Evolutionary conservation across 2,797 vertebrate genomes (phyloP).

Genomic region (Nothura maculosa): DNA sequence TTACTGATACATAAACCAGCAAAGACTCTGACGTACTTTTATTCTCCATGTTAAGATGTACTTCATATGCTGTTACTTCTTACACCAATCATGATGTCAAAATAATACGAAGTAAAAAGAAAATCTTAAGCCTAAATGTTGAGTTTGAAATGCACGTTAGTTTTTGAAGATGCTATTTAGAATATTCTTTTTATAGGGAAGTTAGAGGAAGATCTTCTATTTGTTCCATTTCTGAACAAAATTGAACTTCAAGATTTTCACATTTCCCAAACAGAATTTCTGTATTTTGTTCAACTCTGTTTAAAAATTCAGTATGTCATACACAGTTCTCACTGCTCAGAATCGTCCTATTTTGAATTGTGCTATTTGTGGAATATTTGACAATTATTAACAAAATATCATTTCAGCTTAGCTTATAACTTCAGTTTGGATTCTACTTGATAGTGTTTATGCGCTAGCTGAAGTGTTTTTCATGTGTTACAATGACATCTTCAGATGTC

Average conservation of each 20-base stretch:
- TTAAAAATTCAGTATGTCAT: conserved; percentile 51
- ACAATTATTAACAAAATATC: conserved; percentile 74
- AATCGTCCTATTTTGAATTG: conserved; percentile 55
- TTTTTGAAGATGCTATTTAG: conserved; percentile 43
- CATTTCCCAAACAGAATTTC: conserved; percentile 64
- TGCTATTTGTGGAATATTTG: conserved; percentile 67
- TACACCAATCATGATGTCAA: not conserved
- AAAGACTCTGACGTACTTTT: conserved; percentile 43
- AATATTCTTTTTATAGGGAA: conserved; percentile 53
- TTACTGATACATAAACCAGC: conserved; percentile 12
- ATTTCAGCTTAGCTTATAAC: conserved; percentile 67
- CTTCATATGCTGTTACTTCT: not conserved
- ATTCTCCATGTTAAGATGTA: conserved; percentile 24
- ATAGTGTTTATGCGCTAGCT: conserved; percentile 64
- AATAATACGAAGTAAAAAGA: conserved; percentile 25
- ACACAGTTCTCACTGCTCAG: conserved; percentile 26
- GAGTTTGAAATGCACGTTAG: conserved; percentile 10
- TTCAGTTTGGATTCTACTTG: conserved; percentile 58
- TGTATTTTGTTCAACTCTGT: conserved; percentile 57
- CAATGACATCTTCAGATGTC: conserved; percentile 70
- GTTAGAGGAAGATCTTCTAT: not conserved
- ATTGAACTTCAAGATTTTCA: conserved; percentile 63
- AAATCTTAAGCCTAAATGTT: conserved; percentile 42
- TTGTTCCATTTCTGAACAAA: conserved; percentile 63
- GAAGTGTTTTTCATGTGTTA: conserved; percentile 71